Percentiles rank a stretch among this genome's conserved stretches.
phyloP scores from a whole-genome alignment of 2,113 vertebrate genomes.

The Acrocephalus kingi region DNA sequence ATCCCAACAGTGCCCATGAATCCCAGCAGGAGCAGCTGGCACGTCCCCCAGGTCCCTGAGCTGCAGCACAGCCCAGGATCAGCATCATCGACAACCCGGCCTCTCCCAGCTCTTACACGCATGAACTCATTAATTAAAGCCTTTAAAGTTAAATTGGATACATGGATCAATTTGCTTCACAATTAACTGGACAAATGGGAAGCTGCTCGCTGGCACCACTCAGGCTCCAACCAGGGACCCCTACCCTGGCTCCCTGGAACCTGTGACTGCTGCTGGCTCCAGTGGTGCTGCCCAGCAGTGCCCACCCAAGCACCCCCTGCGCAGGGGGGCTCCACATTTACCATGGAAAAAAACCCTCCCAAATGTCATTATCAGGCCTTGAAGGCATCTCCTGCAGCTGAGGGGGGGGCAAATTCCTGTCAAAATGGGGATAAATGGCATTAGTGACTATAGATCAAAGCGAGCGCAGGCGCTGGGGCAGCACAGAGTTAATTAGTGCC shows the following conservation, averaged over 20 bases:
- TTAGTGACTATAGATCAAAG: background rate
- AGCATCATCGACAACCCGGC: accelerated
- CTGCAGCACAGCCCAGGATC: background rate
- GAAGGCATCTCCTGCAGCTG: background rate
- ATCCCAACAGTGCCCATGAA: accelerated
- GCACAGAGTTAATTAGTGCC: background rate
- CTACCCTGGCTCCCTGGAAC: accelerated
- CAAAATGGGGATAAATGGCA: background rate
- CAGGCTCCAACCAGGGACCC: background rate
- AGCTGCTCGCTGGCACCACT: background rate
- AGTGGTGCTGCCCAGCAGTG: background rate
- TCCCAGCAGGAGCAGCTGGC: accelerated
- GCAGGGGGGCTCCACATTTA: too few relatives aligned
- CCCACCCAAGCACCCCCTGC: background rate
- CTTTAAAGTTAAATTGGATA: background rate
- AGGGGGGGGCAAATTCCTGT: background rate
- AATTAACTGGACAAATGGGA: background rate
- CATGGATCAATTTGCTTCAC: background rate
- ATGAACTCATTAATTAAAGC: conserved; percentile 16
- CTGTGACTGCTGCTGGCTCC: background rate
- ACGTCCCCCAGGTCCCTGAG: background rate
- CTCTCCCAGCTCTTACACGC: background rate
- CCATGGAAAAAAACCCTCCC: background rate
- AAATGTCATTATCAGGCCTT: background rate
- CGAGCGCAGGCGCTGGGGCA: accelerated